Percentiles rank a stretch among this genome's conserved stretches.
Evolutionary conservation across 2,797 vertebrate genomes (phyloP).

Genomic region (Remorina albescens): DNA sequence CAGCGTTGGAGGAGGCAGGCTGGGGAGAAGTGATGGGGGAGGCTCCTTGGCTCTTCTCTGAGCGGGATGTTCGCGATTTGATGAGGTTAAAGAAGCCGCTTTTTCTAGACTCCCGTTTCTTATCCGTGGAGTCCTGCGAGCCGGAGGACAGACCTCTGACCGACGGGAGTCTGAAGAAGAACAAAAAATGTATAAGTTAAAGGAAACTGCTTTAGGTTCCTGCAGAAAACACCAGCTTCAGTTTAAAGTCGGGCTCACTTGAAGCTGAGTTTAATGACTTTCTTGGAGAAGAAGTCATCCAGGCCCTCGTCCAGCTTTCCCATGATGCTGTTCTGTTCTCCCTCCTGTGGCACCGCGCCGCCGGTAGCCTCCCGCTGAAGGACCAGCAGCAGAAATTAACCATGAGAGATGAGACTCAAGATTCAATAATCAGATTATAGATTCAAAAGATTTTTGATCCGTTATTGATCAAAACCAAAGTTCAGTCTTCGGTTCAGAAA

Average conservation of each 20-base stretch:
- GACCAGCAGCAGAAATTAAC: background rate
- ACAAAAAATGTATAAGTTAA: background rate
- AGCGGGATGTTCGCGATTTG: conserved; percentile 88
- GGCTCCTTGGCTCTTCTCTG: conserved; percentile 86
- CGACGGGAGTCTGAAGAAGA: conserved; percentile 78
- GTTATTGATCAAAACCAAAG: background rate
- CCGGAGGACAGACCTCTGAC: conserved; percentile 70
- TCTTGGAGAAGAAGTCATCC: conserved; percentile 96
- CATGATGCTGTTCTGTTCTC: conserved; percentile 87
- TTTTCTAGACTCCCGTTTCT: conserved; percentile 91
- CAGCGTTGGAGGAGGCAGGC: background rate
- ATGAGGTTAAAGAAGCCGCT: conserved; percentile 95
- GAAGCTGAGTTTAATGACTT: conserved; percentile 89
- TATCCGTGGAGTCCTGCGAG: conserved; percentile 80
- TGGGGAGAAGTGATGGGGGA: conserved; percentile 45
- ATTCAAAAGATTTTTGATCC: background rate
- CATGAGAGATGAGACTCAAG: background rate
- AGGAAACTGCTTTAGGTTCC: too few species aligned
- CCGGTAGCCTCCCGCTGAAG: conserved; percentile 72
- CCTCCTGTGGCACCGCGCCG: conserved; percentile 74
- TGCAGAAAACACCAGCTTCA: background rate
- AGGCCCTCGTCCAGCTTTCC: conserved; percentile 95
- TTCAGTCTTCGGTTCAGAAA: background rate
- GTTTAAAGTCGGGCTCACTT: conserved; percentile 79
- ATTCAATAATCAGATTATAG: background rate